Base-by-base conservation (phyloP, 1,140 invertebrate species). In the Gryon sp. region DNA sequence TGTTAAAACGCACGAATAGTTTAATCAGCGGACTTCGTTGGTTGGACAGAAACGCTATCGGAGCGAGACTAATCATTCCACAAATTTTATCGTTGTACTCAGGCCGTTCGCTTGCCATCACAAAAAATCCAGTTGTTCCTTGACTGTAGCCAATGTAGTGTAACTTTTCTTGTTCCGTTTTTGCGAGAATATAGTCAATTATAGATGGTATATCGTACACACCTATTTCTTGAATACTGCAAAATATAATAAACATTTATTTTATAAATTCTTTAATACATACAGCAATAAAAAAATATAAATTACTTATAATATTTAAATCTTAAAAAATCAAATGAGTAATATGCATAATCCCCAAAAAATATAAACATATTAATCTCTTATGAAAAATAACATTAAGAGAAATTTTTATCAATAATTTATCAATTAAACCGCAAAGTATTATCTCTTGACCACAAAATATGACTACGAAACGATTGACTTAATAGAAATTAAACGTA, bases 61-160 rank as follows among this genome's bases (percentile, higher is more conserved):
- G 94, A 8, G 92, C 93, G 53, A 95, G 85, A 26, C 92, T 91
- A 46, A 93, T 89, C 89, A 90, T 90, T 53, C 83, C 86, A 18
- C 83, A 83, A 11, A 92, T 81, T 80, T 94, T 92, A 20, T 90
- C 86, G 69, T 93, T 93, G 73, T 94, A 95, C 43, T 94, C 91
- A 0, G 92, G 90, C 73, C 90, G 89, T 40, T 92, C 92, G 11
- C 92, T 92, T 3, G 90, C 86, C 87, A 93, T 90, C 9, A 92
- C 92, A 68, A 91, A 92, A 65, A 89, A 87, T 16, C 76, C 52
- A 2, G 87, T 86, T 2, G 87, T 87, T 15, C 87, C 88, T 70
- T 89, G 88, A 74, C 91, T 88, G 45, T 92, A 91, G 2, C 92
- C 92, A 14, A 93, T 84, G 78, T 93, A 93, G 72, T 87, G 86